Evolutionary conservation across 2,113 vertebrate species (phyloP), one percentile per base, ranked within the genome.

Genomic region (Miniopterus natalensis): DNA sequence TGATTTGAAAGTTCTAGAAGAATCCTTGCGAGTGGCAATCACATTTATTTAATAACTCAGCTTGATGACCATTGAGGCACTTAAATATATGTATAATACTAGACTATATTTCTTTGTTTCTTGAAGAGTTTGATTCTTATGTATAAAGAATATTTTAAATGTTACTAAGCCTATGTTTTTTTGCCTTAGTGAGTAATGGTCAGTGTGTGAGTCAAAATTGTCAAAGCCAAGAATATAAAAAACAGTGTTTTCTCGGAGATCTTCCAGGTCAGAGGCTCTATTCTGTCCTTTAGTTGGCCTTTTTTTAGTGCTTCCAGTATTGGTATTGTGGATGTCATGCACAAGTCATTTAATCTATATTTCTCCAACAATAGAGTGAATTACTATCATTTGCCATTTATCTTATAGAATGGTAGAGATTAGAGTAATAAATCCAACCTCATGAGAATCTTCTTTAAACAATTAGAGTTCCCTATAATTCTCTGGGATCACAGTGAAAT

Each of bases 391-490:
- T 90, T 90, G 25, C 31, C 49, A 77, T 61, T 90, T 70, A 55
- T 47, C 6, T 53, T 88, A 77, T 6, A 70, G 12, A 23, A 42
- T 94, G 18, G 18, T 79, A 36, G 40, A 90, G 40, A 70, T 84
- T 55, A 94, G 21, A 57, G 21, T 94, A 83, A 71, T 75, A 94
- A 75, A 83, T 84, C 51, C 55, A 92, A 45, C 79, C 42, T 53
- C 78, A 78, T 1, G 61, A 57, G 49, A 65, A 27, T 36, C 61
- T 49, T 31, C 57, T 61, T 79, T 85, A 42, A 85, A 61, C 42
- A 78, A 51, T 75, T 47, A 73, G 66, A 63, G 23, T 78, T 79
- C 53, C 63, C n/a, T 80, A 3, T 51, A n/a, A 42, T 83, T 57
- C 15, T 80, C 36, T 83, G 68, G 66, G 29, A 83, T 65, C 78